Evolutionary conservation across 2,113 vertebrate species (phyloP).

Genomic region (Xenopus borealis): DNA sequence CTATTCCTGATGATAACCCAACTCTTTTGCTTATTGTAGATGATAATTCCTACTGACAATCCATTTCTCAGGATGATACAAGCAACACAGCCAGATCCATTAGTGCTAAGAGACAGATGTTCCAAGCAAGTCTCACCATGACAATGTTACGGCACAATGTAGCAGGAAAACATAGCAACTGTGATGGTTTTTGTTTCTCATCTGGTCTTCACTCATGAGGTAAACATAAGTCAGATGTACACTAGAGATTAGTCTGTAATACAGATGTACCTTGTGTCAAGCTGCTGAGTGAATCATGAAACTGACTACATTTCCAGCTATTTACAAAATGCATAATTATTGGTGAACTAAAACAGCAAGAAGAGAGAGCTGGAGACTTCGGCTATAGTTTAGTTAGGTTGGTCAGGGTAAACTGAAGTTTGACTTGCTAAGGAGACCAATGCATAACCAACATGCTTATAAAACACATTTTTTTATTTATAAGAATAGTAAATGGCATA

Average conservation of each 20-base stretch:
- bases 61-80: slow-evolving; percentile 19
- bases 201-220: slow-evolving; percentile 12
- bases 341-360: background rate
- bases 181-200: slow-evolving; percentile 13
- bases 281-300: slow-evolving; percentile 13
- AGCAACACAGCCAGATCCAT: slow-evolving; percentile 13
- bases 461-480: too few species aligned
- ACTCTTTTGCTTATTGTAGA: slow-evolving; percentile 5
- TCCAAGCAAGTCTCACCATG: slow-evolving; percentile 16
- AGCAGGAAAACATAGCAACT: slow-evolving; percentile 18
- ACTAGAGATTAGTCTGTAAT: slow-evolving; percentile 12
- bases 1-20: background rate
- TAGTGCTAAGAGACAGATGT: slow-evolving; percentile 34
- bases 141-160: slow-evolving; percentile 5
- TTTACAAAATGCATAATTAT: background rate
- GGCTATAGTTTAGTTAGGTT: too few species aligned
- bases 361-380: too few species aligned
- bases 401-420: too few species aligned
- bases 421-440: too few species aligned
- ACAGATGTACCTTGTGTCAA: slow-evolving; percentile 28
- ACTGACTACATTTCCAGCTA: slow-evolving; percentile 7
- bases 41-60: slow-evolving; percentile 30
- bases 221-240: slow-evolving; percentile 27
- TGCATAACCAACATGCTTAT: too few species aligned
- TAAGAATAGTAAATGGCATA: too few species aligned